Conservation (phyloP, 2,797 vertebrate species). For the Paguma larvata region DNA sequence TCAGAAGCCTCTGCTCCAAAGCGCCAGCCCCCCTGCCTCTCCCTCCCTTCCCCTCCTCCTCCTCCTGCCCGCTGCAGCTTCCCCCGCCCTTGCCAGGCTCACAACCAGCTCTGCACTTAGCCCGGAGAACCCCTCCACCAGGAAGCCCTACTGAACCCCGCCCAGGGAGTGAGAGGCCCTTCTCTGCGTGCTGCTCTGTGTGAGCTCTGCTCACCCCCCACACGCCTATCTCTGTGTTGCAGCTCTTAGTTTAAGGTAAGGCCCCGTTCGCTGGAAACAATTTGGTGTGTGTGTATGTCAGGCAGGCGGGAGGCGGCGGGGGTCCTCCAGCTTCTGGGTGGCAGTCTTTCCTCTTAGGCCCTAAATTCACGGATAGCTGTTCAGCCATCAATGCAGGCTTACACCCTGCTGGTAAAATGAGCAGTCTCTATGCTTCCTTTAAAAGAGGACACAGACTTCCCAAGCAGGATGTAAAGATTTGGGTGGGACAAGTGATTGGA, state of each 20-base stretch:
- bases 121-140: background rate
- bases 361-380: background rate
- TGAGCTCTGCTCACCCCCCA: background rate
- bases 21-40: slow-evolving; percentile 78
- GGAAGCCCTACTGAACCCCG: background rate
- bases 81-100: accelerated
- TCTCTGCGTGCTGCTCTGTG: background rate
- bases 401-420: background rate
- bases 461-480: background rate
- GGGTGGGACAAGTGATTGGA: background rate
- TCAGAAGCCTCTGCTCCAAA: slow-evolving; percentile 83
- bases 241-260: background rate
- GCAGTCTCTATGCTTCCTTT: background rate
- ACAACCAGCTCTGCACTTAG: background rate
- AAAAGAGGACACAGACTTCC: background rate
- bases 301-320: no score
- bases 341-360: background rate
- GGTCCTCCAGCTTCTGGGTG: background rate
- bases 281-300: no score
- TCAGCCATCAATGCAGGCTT: background rate
- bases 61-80: background rate
- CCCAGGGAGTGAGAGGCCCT: accelerated
- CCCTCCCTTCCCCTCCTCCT: slow-evolving; percentile 27
- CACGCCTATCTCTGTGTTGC: background rate
- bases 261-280: no score